Conservation (phyloP, 2,113 vertebrate genomes). For the Menidia beryllina region DNA sequence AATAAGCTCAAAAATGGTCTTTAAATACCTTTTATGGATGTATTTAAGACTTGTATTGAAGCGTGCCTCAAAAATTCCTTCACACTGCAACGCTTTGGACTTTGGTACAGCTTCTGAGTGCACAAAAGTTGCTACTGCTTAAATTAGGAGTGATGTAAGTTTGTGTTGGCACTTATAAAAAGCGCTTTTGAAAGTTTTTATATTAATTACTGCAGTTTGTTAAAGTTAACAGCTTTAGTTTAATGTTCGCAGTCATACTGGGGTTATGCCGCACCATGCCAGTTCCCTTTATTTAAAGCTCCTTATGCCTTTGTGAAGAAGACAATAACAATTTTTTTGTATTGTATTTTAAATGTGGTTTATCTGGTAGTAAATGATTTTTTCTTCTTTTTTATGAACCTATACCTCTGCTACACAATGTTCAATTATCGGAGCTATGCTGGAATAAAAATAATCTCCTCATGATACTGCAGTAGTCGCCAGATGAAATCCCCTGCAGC, state of each 20-base stretch:
- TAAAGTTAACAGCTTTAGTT: neutral
- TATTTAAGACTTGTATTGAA: conserved; percentile 70
- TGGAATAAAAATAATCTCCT: conserved; percentile 11
- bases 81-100: conserved; percentile 50
- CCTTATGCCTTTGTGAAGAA: conserved; percentile 25
- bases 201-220: conserved; percentile 1
- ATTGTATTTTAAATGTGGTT: no score
- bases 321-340: conserved; percentile 2
- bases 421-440: conserved; percentile 17
- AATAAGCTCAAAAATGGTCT: conserved; percentile 53
- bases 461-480: conserved; percentile 41
- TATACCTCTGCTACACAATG: conserved; percentile 31
- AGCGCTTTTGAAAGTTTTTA: neutral
- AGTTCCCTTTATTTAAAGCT: conserved; percentile 51
- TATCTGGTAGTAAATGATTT: no score
- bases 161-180: conserved; percentile 35
- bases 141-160: conserved; percentile 59
- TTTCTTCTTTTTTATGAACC: conserved; percentile 20
- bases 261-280: conserved; percentile 11
- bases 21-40: conserved; percentile 81
- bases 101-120: conserved; percentile 48
- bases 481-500: conserved; percentile 55
- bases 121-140: conserved; percentile 45
- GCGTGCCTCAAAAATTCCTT: conserved; percentile 67
- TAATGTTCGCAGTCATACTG: conserved; percentile 8